phyloP scores from a whole-genome alignment of 1,140 invertebrate species.

The Drosophila melanogaster region Release_6_plus_ISO1_MT NT_037436.4:9376501-9377000 shows the following conservation, averaged over 20 bases:
- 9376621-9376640: constrained; percentile 58
- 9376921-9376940: constrained; percentile 82
- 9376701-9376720: constrained; percentile 88
- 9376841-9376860: constrained; percentile 88
- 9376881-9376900: constrained; percentile 91
- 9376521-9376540: constrained; percentile 27
- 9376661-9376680: constrained; percentile 60
- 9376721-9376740: constrained; percentile 90
- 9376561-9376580: constrained; percentile 49
- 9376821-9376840: constrained; percentile 90
- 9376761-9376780: constrained; percentile 88
- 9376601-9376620: constrained; percentile 32
- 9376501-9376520: constrained; percentile 8
- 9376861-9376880: constrained; percentile 89
- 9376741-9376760: constrained; percentile 88
- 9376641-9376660: constrained; percentile 66
- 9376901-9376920: constrained; percentile 88
- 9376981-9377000: constrained; percentile 46
- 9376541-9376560: neutral
- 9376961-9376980: constrained; percentile 36
- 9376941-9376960: constrained; percentile 41
- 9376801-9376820: constrained; percentile 86
- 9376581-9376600: constrained; percentile 30
- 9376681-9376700: constrained; percentile 72
- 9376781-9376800: constrained; percentile 89